phyloP scores from a whole-genome alignment of 2,113 vertebrate species.

The Dromiciops gliroides region DNA sequence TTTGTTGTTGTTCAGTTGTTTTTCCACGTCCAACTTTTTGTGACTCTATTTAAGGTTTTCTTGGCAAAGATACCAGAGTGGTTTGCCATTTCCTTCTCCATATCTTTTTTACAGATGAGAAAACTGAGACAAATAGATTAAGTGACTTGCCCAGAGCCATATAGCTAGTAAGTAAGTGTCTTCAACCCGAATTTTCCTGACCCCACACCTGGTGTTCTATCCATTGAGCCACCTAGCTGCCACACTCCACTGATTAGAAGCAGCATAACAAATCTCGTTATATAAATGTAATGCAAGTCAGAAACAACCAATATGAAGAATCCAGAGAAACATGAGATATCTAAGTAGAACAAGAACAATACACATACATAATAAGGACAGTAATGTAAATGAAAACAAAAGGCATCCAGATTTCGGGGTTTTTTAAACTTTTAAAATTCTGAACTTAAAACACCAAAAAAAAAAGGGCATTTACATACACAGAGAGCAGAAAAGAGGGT shows the following conservation, averaged over 20 bases:
- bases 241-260: neutral
- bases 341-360: neutral
- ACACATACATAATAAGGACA: neutral
- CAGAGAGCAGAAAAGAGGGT: neutral
- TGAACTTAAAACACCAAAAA: neutral
- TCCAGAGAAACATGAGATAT: neutral
- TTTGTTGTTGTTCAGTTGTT: too few relatives aligned
- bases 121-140: neutral
- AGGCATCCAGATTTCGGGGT: neutral
- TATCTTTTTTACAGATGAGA: neutral
- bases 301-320: neutral
- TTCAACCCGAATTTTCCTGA: neutral
- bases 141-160: neutral
- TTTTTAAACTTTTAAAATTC: neutral
- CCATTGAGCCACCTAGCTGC: neutral
- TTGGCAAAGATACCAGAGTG: neutral
- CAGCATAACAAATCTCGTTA: neutral
- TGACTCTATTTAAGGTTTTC: too few relatives aligned
- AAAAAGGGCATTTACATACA: neutral
- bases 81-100: neutral
- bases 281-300: neutral
- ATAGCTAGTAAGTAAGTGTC: neutral
- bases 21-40: too few relatives aligned
- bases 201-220: neutral
- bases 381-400: neutral